Evolutionary conservation across 2,888 invertebrate species (phyloP).

Genomic region (Acanthosoma haemorrhoidale): DNA sequence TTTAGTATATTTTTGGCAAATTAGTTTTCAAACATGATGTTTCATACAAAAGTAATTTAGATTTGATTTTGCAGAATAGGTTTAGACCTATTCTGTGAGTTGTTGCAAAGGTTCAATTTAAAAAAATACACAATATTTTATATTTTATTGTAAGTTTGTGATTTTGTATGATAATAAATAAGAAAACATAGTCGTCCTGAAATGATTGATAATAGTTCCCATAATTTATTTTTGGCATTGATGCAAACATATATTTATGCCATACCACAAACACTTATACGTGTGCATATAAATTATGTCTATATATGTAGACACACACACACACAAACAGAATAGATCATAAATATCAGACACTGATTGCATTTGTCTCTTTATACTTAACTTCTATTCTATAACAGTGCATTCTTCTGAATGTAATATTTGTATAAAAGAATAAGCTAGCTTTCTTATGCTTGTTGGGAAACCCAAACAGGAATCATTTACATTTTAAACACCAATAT

Average conservation of each 20-base stretch:
- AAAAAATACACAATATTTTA: background rate
- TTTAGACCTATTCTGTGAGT: background rate
- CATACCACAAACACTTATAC: background rate
- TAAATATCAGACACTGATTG: conserved; percentile 35
- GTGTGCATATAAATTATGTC: too few relatives aligned
- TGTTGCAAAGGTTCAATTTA: background rate
- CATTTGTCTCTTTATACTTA: conserved; percentile 31
- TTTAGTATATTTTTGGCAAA: background rate
- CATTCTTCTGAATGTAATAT: conserved; percentile 27
- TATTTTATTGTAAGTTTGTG: background rate
- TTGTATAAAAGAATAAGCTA: conserved; percentile 12
- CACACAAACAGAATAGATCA: background rate
- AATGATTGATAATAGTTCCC: background rate
- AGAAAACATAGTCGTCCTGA: background rate
- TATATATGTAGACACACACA: background rate
- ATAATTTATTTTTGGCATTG: background rate
- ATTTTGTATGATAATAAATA: background rate
- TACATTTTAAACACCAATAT: too few relatives aligned
- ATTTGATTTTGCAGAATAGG: background rate
- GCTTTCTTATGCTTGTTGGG: background rate
- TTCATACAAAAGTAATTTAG: background rate
- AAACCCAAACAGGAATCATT: too few relatives aligned
- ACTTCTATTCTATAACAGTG: conserved; percentile 25
- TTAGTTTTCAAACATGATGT: background rate
- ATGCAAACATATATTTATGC: background rate